phyloP scores from a whole-genome alignment of 2,113 vertebrate genomes.

The Vombatus ursinus region DNA sequence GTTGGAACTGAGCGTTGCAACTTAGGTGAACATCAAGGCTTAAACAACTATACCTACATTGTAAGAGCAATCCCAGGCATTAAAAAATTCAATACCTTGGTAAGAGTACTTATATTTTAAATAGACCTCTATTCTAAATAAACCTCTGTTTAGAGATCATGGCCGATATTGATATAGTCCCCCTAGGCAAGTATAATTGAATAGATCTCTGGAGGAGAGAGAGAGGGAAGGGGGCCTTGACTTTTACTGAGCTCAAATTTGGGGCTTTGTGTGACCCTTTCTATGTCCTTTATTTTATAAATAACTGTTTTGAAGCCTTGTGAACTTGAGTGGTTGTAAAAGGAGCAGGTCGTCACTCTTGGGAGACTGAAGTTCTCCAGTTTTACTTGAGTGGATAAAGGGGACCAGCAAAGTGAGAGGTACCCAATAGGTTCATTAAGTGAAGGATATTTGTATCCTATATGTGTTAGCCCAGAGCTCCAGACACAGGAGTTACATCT shows the following conservation, averaged over 20 bases:
- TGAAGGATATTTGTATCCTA: background rate
- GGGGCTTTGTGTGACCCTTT: background rate
- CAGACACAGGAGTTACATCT: background rate
- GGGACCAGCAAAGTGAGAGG: background rate
- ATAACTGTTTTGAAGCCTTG: background rate
- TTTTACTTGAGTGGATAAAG: background rate
- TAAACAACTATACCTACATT: background rate
- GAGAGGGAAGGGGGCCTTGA: background rate
- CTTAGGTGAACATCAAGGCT: background rate
- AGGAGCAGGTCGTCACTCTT: background rate
- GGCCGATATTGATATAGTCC: background rate
- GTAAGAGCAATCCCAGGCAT: background rate
- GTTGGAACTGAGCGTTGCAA: background rate
- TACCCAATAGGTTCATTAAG: background rate
- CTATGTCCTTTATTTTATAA: background rate
- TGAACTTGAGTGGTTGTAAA: background rate
- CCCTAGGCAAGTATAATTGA: background rate
- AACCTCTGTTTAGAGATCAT: background rate
- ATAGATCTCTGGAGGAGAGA: background rate
- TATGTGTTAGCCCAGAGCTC: background rate
- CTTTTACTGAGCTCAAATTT: background rate
- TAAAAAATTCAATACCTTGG: background rate
- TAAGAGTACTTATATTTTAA: background rate
- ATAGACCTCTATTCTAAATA: background rate
- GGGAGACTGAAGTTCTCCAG: background rate